Evolutionary conservation across 1,140 invertebrate genomes (phyloP), one percentile per base, ranked within the genome.

Genomic region (Tachypleus tridentatus): DNA sequence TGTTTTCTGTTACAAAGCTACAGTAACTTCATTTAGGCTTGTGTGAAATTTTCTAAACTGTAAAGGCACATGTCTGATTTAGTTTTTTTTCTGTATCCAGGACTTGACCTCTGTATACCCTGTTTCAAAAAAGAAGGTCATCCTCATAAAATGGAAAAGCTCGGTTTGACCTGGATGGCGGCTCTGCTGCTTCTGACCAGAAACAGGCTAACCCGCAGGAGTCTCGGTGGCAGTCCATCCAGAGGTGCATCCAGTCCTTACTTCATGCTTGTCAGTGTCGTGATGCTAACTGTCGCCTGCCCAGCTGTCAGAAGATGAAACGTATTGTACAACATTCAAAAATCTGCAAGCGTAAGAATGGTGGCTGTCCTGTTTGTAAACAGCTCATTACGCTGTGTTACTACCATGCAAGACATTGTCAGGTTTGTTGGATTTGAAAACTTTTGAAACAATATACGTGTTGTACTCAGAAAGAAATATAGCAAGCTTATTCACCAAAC

Each of bases 251-350:
- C 72, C 91, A 95, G 73, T 96, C 91, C 3, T 78, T 99, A 80
- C 92, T 98, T 62, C 96, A 99, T 78, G 93, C 95, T 50, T 83
- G 81, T 72, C 91, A 95, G 77, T 98, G 95, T 77, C 84, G 93
- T 74, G 94, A 99, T 78, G 95, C 95, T 62, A 98, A 98, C 78
- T 99, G 96, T 78, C 84, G 93, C 58, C 79, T 96, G 68, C 87
- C 90, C 6, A 94, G 90, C 69, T 99, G 96, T 79, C 88, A 91
- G 77, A 97, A 96, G 81, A 98, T 99, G 95, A 98, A 97, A 80
- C 84, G 92, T 64, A 93, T 98, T 51, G 92, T 98, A 3, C 85
- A 86, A 61, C 96, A 98, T 77, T 96, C 95, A 3, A 97, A 94
- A 81, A 67, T 71, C 67, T 99, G 96, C 82, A 95, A 95, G 76